These are phyloP conservation scores for Pachliopta kotzebuea DNA, from an alignment of 2,888 invertebrate genomes.

Conservation along the genomic window DNA sequence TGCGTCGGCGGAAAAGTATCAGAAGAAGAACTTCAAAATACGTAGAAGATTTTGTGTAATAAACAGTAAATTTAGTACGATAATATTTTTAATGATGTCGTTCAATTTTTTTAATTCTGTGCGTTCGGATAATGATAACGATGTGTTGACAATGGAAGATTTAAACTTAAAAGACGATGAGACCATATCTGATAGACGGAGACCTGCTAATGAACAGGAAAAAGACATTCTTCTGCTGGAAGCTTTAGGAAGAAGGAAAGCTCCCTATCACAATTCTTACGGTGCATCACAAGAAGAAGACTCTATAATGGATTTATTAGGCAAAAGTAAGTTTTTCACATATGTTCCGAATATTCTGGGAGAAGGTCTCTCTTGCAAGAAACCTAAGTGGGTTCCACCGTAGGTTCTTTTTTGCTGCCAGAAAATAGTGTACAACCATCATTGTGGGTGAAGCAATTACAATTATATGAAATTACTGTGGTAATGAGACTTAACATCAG, in stretches of 20 bases:
- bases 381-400: too few species aligned
- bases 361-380: too few species aligned
- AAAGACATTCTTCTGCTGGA: slow-evolving; percentile 88
- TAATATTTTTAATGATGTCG: slow-evolving; percentile 45
- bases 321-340: slow-evolving; percentile 85
- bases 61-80: slow-evolving; percentile 41
- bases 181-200: slow-evolving; percentile 58
- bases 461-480: too few species aligned
- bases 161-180: slow-evolving; percentile 59
- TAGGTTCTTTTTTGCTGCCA: too few species aligned
- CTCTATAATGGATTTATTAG: slow-evolving; percentile 90
- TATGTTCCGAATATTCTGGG: too few species aligned
- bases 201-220: slow-evolving; percentile 84
- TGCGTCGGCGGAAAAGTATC: slow-evolving; percentile 54
- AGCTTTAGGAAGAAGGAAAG: slow-evolving; percentile 84
- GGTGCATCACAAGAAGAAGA: slow-evolving; percentile 77
- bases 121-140: slow-evolving; percentile 63
- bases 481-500: too few species aligned
- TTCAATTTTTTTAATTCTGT: slow-evolving; percentile 28
- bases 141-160: slow-evolving; percentile 67
- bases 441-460: too few species aligned
- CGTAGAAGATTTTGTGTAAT: slow-evolving; percentile 37
- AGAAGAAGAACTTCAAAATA: slow-evolving; percentile 44
- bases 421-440: too few species aligned
- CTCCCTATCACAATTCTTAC: slow-evolving; percentile 64